Base-by-base conservation (phyloP, 1,140 invertebrate species). In the Sarcophaga peregrina region DNA sequence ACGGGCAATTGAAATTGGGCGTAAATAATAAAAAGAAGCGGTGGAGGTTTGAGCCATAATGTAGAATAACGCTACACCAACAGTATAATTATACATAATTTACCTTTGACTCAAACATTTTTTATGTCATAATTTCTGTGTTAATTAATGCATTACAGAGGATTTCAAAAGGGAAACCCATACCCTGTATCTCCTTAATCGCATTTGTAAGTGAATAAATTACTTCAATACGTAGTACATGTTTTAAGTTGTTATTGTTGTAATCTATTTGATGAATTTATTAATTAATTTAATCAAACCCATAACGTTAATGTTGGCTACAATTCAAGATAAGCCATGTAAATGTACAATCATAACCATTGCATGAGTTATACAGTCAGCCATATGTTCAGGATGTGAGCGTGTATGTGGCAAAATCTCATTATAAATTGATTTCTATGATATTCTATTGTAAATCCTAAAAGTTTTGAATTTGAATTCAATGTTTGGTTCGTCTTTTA, bases 1-100 rank as follows among this genome's bases (percentile, higher is more conserved):
- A 68, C 8, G 17, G 17, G 58, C 58, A 17, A 68, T 68, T 68
- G 58, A 68, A 68, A 68, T 68, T 68, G 58, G 58, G 58, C 58
- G 58, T 68, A 20, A 68, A 68, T 68, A 68, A 68, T 68, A 20
- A 13, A n/a, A n/a, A n/a, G n/a, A n/a, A n/a, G n/a, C n/a, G 15
- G 13, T 6, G n/a, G 10, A n/a, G n/a, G n/a, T n/a, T n/a, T n/a
- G n/a, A n/a, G n/a, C n/a, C n/a, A n/a, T n/a, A n/a, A n/a, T n/a
- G n/a, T n/a, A n/a, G n/a, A n/a, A n/a, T n/a, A 37, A 37, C 25
- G 25, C 1, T 37, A 37, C 25, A 37, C 25, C 25, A 37, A 4
- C 25, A 4, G 25, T 37, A 37, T 37, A 25, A 68, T 68, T 68
- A 68, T n/a, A 20, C 9, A 25, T 25, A 68, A 68, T 68, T 68